Percentiles rank a stretch among this genome's conserved stretches.
Conservation (phyloP, 1,140 invertebrate genomes). For the Anoplolepis gracilipes region DNA sequence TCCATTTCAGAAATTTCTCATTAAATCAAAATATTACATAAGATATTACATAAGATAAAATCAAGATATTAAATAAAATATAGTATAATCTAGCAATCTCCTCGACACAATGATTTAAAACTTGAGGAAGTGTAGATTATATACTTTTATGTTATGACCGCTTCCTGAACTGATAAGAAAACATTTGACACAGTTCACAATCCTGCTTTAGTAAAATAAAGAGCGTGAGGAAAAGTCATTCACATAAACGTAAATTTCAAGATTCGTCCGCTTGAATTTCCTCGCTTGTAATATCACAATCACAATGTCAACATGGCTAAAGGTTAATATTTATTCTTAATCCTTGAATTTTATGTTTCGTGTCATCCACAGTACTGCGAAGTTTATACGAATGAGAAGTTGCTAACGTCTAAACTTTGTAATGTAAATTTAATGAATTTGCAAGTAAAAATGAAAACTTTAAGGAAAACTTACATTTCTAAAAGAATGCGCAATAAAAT, state of each 20-base stretch:
- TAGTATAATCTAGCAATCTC: neutral
- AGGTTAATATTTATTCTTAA: neutral
- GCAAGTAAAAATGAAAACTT: neutral
- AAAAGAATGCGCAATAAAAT: neutral
- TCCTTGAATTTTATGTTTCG: too few species aligned
- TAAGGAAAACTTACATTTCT: neutral
- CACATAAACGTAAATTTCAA: conserved; percentile 13
- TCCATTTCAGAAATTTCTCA: neutral
- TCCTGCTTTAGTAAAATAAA: conserved; percentile 9
- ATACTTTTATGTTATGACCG: neutral
- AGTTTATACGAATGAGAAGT: conserved; percentile 2
- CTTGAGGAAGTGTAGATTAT: neutral
- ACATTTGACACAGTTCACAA: neutral
- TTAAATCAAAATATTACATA: neutral
- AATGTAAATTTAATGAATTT: neutral
- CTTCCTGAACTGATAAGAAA: neutral
- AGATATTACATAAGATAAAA: conserved; percentile 5
- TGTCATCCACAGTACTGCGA: neutral
- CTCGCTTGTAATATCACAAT: neutral
- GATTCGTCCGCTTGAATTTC: neutral
- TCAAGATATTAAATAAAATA: neutral
- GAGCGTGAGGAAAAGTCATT: conserved; percentile 40
- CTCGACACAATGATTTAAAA: neutral
- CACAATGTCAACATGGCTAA: neutral
- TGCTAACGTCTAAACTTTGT: neutral